These are phyloP conservation scores for Acinonyx jubatus DNA, from an alignment of 2,113 vertebrate species.

Conservation along the genomic window DNA sequence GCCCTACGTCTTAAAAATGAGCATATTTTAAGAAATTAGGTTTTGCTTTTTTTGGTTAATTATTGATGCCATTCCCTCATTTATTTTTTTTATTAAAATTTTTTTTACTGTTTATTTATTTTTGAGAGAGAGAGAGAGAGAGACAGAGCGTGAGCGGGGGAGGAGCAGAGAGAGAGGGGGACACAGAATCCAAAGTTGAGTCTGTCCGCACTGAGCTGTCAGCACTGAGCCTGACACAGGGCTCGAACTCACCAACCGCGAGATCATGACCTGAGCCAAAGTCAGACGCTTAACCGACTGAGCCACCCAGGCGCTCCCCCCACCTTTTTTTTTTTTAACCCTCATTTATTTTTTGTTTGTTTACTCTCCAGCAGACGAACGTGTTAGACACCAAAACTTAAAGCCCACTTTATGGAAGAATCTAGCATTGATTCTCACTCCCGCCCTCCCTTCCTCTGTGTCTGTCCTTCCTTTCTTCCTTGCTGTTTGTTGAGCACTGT, in stretches of 20 bases:
- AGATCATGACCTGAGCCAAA: too few species aligned
- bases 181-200: too few species aligned
- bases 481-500: background rate
- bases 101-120: too few species aligned
- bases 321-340: too few species aligned
- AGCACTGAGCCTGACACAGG: too few species aligned
- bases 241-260: too few species aligned
- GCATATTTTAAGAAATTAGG: background rate
- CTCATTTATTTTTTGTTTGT: conserved; percentile 15
- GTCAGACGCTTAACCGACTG: too few species aligned
- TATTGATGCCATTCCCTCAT: background rate
- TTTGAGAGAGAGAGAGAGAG: too few species aligned
- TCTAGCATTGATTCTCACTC: background rate
- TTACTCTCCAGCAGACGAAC: background rate
- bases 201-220: too few species aligned
- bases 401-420: background rate
- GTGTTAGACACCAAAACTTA: background rate
- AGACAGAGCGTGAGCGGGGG: too few species aligned
- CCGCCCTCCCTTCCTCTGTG: background rate
- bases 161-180: too few species aligned
- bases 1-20: background rate
- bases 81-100: background rate
- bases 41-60: conserved; percentile 10
- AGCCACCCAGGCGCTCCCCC: too few species aligned
- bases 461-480: background rate